These are phyloP conservation scores for Pipra filicauda DNA, from an alignment of 2,113 vertebrate species.

Conservation along the genomic window DNA sequence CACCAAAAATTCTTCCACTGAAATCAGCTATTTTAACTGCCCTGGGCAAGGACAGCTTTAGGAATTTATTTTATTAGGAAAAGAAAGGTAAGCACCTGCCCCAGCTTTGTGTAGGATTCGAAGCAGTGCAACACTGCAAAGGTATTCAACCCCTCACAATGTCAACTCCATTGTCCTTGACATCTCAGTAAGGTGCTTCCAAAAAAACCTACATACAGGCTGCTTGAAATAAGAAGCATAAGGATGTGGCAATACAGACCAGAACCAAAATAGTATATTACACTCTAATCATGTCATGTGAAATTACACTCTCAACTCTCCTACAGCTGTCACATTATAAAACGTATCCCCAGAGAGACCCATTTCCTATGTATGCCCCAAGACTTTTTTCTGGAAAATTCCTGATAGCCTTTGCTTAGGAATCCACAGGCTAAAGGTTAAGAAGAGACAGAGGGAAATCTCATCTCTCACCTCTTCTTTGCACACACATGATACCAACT, in stretches of 20 bases:
- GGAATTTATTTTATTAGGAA: neutral
- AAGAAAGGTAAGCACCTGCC: neutral
- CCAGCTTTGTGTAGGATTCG: neutral
- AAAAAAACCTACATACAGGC: neutral
- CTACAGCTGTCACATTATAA: slow-evolving; percentile 28
- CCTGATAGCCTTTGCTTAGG: neutral
- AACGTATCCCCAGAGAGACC: neutral
- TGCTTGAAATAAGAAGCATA: neutral
- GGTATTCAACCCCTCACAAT: neutral
- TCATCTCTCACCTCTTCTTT: neutral
- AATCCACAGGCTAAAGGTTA: neutral
- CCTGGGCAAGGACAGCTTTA: neutral
- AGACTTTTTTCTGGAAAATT: neutral
- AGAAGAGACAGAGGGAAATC: neutral
- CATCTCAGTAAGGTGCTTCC: neutral
- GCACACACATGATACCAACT: neutral
- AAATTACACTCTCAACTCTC: slow-evolving; percentile 8
- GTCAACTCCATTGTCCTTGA: neutral
- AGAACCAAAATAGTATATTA: slow-evolving; percentile 51
- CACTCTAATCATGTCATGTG: neutral
- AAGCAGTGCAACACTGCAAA: neutral
- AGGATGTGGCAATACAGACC: neutral
- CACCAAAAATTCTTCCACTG: neutral
- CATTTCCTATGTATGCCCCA: neutral
- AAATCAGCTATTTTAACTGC: neutral